Conservation (phyloP, 2,797 vertebrate genomes). For the Sebastolobus alascanus region DNA sequence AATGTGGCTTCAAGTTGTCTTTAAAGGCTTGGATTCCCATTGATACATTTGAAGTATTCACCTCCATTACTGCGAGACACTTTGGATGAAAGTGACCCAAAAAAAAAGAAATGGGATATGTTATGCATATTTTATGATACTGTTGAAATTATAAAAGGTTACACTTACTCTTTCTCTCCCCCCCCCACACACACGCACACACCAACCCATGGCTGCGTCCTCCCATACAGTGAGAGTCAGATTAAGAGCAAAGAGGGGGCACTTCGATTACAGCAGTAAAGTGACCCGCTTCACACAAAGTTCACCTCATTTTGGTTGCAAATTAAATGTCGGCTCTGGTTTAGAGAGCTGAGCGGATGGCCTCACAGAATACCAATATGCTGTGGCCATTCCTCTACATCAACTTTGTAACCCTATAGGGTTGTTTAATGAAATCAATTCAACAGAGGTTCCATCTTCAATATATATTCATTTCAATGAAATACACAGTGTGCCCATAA, state of each 20-base stretch:
- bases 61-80: conserved; percentile 24
- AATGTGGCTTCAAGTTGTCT: conserved; percentile 33
- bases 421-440: conserved; percentile 38
- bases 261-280: conserved; percentile 71
- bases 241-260: conserved; percentile 63
- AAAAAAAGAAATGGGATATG: conserved; percentile 23
- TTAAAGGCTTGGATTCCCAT: conserved; percentile 35
- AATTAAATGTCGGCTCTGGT: conserved; percentile 81
- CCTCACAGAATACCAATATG: conserved; percentile 63
- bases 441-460: conserved; percentile 4
- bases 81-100: conserved; percentile 31
- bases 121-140: conserved; percentile 46
- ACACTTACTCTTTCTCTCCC: not conserved
- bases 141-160: conserved; percentile 40
- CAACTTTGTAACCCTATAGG: not conserved
- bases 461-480: conserved; percentile 12
- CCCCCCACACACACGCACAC: not conserved
- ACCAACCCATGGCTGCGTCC: not conserved
- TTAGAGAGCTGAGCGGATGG: conserved; percentile 57
- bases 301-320: conserved; percentile 82
- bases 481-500: not conserved
- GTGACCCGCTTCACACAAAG: conserved; percentile 73
- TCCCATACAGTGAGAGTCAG: conserved; percentile 47
- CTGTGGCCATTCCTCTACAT: conserved; percentile 10
- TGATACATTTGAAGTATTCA: conserved; percentile 52